Evolutionary conservation across 2,113 vertebrate species (phyloP).

Genomic region (Orcinus orca): DNA sequence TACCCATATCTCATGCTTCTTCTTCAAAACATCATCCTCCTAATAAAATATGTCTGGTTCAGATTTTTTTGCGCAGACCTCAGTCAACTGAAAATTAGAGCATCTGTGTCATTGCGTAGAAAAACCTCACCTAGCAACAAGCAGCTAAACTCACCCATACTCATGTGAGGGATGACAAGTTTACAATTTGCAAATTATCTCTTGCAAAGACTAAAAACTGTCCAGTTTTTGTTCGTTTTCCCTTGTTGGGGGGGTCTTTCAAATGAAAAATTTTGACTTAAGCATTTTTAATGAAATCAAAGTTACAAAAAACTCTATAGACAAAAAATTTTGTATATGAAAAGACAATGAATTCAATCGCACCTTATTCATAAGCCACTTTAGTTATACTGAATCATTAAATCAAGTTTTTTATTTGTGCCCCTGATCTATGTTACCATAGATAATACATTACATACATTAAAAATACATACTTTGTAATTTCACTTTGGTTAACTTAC

Average conservation of each 20-base stretch:
- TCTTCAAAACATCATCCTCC: neutral
- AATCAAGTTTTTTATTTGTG: neutral
- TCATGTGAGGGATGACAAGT: neutral
- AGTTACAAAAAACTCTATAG: neutral
- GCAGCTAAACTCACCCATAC: neutral
- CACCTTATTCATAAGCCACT: neutral
- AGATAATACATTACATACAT: neutral
- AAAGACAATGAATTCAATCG: neutral
- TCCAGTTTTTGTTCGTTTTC: neutral
- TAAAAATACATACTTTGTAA: neutral
- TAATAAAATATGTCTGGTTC: neutral
- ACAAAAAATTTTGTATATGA: neutral
- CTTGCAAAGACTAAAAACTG: neutral
- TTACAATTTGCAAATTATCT: neutral
- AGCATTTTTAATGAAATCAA: neutral
- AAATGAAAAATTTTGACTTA: neutral
- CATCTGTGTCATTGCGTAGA: neutral
- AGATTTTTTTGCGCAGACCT: neutral
- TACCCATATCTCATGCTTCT: neutral
- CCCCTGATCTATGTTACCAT: neutral
- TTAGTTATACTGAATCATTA: neutral
- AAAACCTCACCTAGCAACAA: neutral
- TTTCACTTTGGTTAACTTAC: conserved; percentile 16
- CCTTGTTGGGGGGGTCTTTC: neutral
- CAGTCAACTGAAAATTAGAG: neutral